Evolutionary conservation across 2,888 invertebrate genomes (phyloP), one percentile per base, ranked within the genome.

Genomic region (Ametastegia equiseti): DNA sequence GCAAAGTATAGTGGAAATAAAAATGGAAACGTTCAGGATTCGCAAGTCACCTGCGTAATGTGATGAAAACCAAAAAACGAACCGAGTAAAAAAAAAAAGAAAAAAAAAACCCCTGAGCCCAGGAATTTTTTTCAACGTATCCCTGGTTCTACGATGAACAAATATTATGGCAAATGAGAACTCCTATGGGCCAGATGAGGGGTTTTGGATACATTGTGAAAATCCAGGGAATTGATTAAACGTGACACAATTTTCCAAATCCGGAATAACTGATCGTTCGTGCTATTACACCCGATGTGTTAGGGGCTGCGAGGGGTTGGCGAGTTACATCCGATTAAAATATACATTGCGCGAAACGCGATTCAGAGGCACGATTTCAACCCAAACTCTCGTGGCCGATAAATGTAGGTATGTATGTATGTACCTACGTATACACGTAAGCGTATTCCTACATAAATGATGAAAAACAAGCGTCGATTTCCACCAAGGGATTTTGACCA

Each of bases 341-440:
- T 75, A 75, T 75, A 75, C 36, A 75, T 75, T 36, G 33, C 75
- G 75, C 75, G 75, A 75, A 75, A 54, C 36, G 33, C 33, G n/a
- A 75, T 75, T 75, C 75, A 75, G 33, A 33, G 75, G 36, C 75
- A 75, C 75, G 75, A 50, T 54, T 75, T 75, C 54, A n/a, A n/a
- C 50, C 75, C 36, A n/a, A 54, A 19, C 33, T 50, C 13, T 19
- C 54, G 13, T 23, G 39, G 19, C 11, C 36, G 33, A 33, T n/a
- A n/a, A n/a, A n/a, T n/a, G n/a, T n/a, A n/a, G n/a, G n/a, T n/a
- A 65, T 42, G 13, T 69, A 63, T 13, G 11, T 30, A 47, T 19
- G 0, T 63, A 33, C 15, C 1, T 33, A 63, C 27, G 27, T 27
- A 60, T 60, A 60, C 33, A 63, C 27, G 27, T 27, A 60, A 27